These are phyloP conservation scores for Lutraria lutraria DNA, from an alignment of 2,888 invertebrate species.

Conservation along the genomic window DNA sequence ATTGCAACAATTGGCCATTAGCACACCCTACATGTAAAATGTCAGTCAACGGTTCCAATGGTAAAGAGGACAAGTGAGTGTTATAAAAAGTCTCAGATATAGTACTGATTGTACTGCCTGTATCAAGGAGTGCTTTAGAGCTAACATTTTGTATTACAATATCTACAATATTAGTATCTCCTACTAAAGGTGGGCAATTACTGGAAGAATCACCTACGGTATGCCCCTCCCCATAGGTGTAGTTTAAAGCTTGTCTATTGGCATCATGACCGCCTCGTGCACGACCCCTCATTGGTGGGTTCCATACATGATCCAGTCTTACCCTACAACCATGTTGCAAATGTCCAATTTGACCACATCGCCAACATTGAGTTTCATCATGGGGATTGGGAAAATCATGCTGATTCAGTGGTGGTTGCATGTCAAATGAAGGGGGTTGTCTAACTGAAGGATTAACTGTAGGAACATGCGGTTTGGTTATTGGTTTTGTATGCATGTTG, in stretches of 20 bases:
- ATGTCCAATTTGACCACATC: neutral
- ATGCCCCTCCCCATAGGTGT: neutral
- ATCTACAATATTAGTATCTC: neutral
- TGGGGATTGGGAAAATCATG: neutral
- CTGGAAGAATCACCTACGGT: neutral
- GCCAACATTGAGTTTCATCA: neutral
- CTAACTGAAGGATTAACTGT: neutral
- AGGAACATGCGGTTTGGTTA: neutral
- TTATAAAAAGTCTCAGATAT: neutral
- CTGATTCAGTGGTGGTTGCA: neutral
- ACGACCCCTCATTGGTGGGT: neutral
- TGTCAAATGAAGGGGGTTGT: neutral
- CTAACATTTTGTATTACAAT: too few species aligned
- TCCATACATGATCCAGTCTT: neutral
- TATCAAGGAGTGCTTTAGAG: too few species aligned
- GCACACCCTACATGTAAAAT: too few species aligned
- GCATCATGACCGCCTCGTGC: neutral
- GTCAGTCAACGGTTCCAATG: too few species aligned
- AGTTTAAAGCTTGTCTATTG: neutral
- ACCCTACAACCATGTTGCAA: neutral
- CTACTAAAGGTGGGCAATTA: neutral
- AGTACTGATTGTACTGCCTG: neutral
- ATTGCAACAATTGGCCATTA: too few species aligned
- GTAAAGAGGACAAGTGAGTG: too few species aligned
- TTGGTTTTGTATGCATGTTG: neutral